Evolutionary conservation across 2,888 invertebrate genomes (phyloP).

Genomic region (Scrobipalpa costella): DNA sequence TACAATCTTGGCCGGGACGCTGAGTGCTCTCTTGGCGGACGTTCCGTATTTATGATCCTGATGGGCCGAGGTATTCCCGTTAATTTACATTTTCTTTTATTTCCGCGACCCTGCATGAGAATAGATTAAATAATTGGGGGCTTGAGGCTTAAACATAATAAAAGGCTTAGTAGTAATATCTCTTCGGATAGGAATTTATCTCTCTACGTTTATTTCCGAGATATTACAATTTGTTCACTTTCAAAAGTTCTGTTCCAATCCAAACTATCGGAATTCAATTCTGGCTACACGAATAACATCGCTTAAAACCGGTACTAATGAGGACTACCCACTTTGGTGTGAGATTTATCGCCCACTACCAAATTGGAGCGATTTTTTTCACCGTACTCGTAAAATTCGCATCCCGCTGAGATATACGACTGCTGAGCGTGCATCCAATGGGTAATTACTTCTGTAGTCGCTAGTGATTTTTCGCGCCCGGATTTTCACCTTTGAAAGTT

Average conservation of each 20-base stretch:
- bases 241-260: not conserved
- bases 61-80: constrained; percentile 1
- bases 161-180: no score
- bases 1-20: constrained; percentile 22
- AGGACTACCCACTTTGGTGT: constrained; percentile 23
- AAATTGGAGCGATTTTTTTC: constrained; percentile 29
- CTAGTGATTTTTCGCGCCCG: constrained; percentile 15
- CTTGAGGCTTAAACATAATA: no score
- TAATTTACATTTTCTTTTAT: constrained; percentile 11
- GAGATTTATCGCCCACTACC: constrained; percentile 26
- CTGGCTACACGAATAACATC: constrained; percentile 12
- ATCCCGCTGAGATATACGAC: constrained; percentile 27
- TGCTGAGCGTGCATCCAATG: constrained; percentile 31
- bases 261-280: constrained; percentile 15
- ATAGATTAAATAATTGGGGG: not conserved
- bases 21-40: constrained; percentile 23
- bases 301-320: constrained; percentile 23
- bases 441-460: constrained; percentile 26
- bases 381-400: constrained; percentile 28
- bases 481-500: constrained; percentile 6
- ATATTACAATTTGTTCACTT: not conserved
- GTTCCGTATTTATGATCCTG: constrained; percentile 23
- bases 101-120: not conserved
- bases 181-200: no score
- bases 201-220: no score